Evolutionary conservation across 2,888 invertebrate genomes (phyloP).

Genomic region (Monoplex corrugatus): DNA sequence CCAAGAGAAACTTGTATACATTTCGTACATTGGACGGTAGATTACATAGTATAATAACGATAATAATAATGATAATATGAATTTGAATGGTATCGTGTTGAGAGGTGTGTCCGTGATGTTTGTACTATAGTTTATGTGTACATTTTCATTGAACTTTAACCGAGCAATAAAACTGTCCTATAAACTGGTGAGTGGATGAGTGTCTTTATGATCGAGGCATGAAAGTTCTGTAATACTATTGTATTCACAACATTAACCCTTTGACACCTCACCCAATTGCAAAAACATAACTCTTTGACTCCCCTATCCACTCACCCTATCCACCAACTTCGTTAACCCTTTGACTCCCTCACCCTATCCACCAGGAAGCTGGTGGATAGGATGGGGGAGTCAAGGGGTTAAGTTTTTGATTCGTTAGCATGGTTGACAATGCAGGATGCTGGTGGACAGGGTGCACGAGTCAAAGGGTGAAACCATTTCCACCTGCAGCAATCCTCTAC

Average conservation of each 20-base stretch:
- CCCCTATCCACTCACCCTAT: background rate
- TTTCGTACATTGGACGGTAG: too few relatives aligned
- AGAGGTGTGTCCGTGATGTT: background rate
- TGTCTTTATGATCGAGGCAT: background rate
- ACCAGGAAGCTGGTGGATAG: too few relatives aligned
- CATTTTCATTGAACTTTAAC: conserved; percentile 29
- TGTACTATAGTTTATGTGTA: conserved; percentile 19
- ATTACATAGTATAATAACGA: background rate
- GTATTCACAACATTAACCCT: background rate
- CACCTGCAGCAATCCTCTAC: too few relatives aligned
- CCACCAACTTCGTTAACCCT: background rate
- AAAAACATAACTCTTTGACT: background rate
- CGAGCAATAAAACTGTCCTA: conserved; percentile 16
- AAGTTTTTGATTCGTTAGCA: too few relatives aligned
- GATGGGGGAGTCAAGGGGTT: too few relatives aligned
- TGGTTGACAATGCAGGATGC: too few relatives aligned
- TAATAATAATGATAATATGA: background rate
- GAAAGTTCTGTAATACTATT: background rate
- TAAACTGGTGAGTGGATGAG: background rate
- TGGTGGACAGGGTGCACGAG: too few relatives aligned
- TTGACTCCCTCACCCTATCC: background rate
- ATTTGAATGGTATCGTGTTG: background rate
- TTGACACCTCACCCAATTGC: background rate
- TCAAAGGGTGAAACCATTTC: too few relatives aligned
- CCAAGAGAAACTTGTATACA: background rate